Evolutionary conservation across 2,113 vertebrate species (phyloP), one percentile per base, ranked within the genome.

Genomic region (Toxotes jaculatrix): DNA sequence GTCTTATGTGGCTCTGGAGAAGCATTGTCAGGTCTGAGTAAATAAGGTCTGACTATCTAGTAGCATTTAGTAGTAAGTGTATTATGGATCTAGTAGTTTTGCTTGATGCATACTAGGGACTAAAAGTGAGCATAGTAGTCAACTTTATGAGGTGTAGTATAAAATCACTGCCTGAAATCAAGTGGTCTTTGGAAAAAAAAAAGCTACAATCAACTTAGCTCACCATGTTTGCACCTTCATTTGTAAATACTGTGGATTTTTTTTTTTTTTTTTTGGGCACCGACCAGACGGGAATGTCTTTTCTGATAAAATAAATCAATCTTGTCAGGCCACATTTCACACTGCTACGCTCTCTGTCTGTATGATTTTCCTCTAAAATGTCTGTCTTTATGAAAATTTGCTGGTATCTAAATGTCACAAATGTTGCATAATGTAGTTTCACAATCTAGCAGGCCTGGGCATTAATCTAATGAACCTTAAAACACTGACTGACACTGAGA

Each of bases 341-440:
- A 38, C 21, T 40, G 60, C 6, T 6, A 7, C 49, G 42, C 5
- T 42, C 38, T 63, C 59, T 34, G 59, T 23, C 23, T 12, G 36
- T 5, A 21, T 51, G 49, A 16, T 23, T 49, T 74, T 51, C 31
- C 32, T 43, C n/a, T 5, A 40, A 34, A 45, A 8, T 21, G 17
- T 49, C 27, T 40, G 0, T 6, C 4, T 21, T 49, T 23, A 42
- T 53, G 42, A 36, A 16, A 13, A 47, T 53, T 57, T 63, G n/a
- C 23, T 69, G 19, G 53, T 56, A 23, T 82, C 27, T 59, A 38
- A 69, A 65, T 57, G n/a, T 62, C 64, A 82, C 57, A 65, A 55
- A 70, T 70, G 51, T 42, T 79, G 53, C 60, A 63, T 47, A 66
- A 72, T 67, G 16, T 7, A 5, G 10, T 49, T 16, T 62, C 7